A percentile compares a stretch with the other conserved stretches of the same genome.
Conservation (phyloP, 2,113 vertebrate species). For the Anolis carolinensis region DNA sequence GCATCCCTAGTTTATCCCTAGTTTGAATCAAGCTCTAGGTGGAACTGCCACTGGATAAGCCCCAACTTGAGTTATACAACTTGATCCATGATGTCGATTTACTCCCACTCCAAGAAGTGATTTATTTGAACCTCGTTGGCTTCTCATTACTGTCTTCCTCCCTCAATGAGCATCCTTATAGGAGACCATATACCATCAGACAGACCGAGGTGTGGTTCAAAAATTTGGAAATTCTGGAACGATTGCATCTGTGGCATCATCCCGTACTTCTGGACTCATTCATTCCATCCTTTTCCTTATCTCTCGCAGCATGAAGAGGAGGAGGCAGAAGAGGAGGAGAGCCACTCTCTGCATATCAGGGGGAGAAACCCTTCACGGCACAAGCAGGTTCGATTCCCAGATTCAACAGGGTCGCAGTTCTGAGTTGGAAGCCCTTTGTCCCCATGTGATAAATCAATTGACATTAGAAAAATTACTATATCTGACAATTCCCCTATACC, state of each 20-base stretch:
- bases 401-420: neutral
- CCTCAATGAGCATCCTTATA: neutral
- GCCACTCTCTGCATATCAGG: neutral
- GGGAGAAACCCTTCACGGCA: slow-evolving; percentile 4
- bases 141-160: neutral
- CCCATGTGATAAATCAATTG: neutral
- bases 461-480: neutral
- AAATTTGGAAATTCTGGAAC: no score
- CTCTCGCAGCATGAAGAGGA: neutral
- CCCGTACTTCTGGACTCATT: neutral
- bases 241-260: no score
- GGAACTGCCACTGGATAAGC: neutral
- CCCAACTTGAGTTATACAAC: neutral
- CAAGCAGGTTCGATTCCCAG: slow-evolving; percentile 1
- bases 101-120: neutral
- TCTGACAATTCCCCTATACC: neutral
- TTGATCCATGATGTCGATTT: neutral
- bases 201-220: no score
- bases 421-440: neutral
- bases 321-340: slow-evolving; percentile 3
- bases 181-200: neutral
- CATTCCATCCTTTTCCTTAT: neutral
- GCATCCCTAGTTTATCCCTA: neutral
- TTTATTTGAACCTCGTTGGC: neutral
- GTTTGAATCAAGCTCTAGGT: neutral